Conservation (phyloP, 2,113 vertebrate genomes). For the Notiomystis cincta region DNA sequence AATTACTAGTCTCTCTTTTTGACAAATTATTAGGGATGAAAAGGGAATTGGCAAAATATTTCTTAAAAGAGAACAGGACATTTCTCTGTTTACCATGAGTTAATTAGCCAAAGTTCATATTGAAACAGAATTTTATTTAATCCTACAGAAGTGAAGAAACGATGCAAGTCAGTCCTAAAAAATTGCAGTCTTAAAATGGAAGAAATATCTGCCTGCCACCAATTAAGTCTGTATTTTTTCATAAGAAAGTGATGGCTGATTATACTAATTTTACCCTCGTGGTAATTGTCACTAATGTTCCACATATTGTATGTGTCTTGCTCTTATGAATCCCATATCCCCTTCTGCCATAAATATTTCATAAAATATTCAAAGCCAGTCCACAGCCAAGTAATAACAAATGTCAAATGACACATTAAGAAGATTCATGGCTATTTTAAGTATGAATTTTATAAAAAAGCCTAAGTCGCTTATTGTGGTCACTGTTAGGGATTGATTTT, state of each 20-base stretch:
- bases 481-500: slow-evolving; percentile 42
- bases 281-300: slow-evolving; percentile 70
- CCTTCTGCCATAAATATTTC: slow-evolving; percentile 70
- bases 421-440: slow-evolving; percentile 67
- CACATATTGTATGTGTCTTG: slow-evolving; percentile 60
- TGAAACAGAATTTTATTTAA: slow-evolving; percentile 41
- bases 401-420: slow-evolving; percentile 70
- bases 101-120: slow-evolving; percentile 46
- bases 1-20: neutral
- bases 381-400: slow-evolving; percentile 67
- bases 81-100: slow-evolving; percentile 26
- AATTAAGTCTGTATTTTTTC: slow-evolving; percentile 56
- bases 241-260: slow-evolving; percentile 50
- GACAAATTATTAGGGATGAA: neutral
- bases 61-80: neutral
- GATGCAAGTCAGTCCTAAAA: slow-evolving; percentile 33
- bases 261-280: slow-evolving; percentile 64
- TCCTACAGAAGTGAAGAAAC: neutral
- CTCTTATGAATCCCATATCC: slow-evolving; percentile 55
- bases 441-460: slow-evolving; percentile 48
- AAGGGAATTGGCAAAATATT: slow-evolving; percentile 9
- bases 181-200: neutral
- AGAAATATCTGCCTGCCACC: slow-evolving; percentile 37
- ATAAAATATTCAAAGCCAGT: slow-evolving; percentile 70
- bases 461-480: slow-evolving; percentile 56